Percentiles rank a stretch among this genome's conserved stretches.
Conservation (phyloP, 2,797 vertebrate genomes). For the Enteromius unitaeniatus region DNA sequence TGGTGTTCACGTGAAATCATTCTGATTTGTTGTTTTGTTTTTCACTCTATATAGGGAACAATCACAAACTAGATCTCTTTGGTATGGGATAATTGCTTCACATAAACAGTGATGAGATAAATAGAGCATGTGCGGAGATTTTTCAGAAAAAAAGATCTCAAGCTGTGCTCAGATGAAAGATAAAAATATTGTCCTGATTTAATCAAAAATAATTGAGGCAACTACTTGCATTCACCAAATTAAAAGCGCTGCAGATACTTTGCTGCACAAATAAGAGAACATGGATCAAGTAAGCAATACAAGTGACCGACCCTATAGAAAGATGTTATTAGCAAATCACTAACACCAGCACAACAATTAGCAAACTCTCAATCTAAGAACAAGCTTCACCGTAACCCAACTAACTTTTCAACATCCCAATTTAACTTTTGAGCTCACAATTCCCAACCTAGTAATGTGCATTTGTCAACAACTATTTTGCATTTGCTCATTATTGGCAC, state of each 20-base stretch:
- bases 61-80: neutral
- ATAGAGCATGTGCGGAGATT: neutral
- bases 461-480: neutral
- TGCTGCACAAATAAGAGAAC: neutral
- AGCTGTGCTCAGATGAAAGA: neutral
- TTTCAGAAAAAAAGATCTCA: neutral
- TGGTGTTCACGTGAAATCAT: slow-evolving; percentile 5
- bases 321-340: no score
- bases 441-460: neutral
- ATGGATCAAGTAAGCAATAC: neutral
- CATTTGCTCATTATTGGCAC: neutral
- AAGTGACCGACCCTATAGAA: no score
- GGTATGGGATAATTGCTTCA: neutral
- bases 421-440: neutral
- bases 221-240: neutral
- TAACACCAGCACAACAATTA: neutral
- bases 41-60: neutral
- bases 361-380: neutral
- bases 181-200: neutral
- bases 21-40: slow-evolving; percentile 37
- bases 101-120: no score
- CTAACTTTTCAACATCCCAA: neutral
- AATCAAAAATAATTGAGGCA: neutral
- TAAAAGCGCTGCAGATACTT: neutral
- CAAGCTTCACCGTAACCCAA: neutral